Percentiles rank a stretch among this genome's conserved stretches.
phyloP scores from a whole-genome alignment of 1,140 invertebrate species.

The Aporrectodea caliginosa region DNA sequence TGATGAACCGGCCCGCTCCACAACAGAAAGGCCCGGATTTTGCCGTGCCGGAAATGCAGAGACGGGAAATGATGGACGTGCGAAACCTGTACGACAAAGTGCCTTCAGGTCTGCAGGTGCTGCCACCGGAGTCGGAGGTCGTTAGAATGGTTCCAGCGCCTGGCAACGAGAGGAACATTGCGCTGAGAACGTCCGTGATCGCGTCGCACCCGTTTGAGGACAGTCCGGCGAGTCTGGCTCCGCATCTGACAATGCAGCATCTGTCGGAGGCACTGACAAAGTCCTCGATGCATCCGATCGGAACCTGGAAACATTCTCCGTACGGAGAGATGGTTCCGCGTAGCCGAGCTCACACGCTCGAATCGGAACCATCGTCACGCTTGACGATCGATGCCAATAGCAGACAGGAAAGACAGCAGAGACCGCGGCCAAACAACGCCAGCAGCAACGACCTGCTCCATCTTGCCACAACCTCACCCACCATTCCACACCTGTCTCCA shows the following conservation, averaged over 20 bases:
- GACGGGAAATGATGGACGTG: not conserved
- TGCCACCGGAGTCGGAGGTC: not conserved
- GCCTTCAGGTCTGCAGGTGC: not conserved
- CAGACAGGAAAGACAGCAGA: not conserved
- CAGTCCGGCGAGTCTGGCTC: not conserved
- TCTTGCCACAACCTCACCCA: not conserved
- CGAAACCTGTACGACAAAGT: not conserved
- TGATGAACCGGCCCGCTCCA: not conserved
- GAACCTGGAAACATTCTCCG: not conserved
- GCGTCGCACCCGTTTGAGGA: not conserved
- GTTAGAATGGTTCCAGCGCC: not conserved
- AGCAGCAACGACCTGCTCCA: not conserved
- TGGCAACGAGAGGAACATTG: not conserved
- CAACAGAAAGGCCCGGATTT: not conserved
- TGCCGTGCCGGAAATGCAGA: not conserved
- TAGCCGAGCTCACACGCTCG: not conserved
- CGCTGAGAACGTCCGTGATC: not conserved
- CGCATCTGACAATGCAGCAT: not conserved
- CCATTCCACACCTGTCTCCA: slow-evolving; percentile 11
- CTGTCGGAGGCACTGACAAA: not conserved
- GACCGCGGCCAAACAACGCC: not conserved
- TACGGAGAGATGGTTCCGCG: not conserved
- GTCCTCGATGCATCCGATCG: not conserved
- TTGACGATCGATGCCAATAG: no score
- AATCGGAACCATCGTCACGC: not conserved